These are phyloP conservation scores for Tenthredo livida DNA, from an alignment of 2,888 invertebrate species.

Conservation along the genomic window DNA sequence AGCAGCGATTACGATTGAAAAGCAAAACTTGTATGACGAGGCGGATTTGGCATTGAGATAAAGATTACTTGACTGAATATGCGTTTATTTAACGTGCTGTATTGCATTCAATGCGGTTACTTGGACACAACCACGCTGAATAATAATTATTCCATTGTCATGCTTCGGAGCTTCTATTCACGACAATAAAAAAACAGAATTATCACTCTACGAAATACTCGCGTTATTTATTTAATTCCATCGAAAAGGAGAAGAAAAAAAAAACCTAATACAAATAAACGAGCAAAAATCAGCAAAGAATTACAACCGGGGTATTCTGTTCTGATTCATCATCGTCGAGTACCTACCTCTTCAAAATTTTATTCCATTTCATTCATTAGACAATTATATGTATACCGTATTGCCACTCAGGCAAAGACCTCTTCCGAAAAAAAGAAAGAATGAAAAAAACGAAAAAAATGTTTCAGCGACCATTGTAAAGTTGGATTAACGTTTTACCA, in stretches of 20 bases:
- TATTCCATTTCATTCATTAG: slow-evolving; percentile 1
- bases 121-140: not conserved
- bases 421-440: not conserved
- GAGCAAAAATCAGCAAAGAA: not conserved
- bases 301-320: slow-evolving; percentile 19
- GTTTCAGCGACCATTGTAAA: not conserved
- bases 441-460: no score
- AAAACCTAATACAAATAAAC: not conserved
- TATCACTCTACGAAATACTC: not conserved
- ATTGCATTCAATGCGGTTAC: not conserved
- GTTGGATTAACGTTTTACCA: slow-evolving; percentile 2
- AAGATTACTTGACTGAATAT: not conserved
- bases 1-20: not conserved
- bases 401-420: not conserved
- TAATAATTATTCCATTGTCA: slow-evolving; percentile 7
- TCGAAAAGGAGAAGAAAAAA: not conserved
- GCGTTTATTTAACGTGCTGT: not conserved
- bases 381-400: not conserved
- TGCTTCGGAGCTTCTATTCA: not conserved
- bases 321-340: not conserved
- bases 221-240: slow-evolving; percentile 1
- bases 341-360: not conserved
- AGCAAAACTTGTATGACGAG: not conserved
- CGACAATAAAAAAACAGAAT: not conserved
- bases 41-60: not conserved